Conservation (phyloP, 2,888 invertebrate species). For the Mythimna impura region DNA sequence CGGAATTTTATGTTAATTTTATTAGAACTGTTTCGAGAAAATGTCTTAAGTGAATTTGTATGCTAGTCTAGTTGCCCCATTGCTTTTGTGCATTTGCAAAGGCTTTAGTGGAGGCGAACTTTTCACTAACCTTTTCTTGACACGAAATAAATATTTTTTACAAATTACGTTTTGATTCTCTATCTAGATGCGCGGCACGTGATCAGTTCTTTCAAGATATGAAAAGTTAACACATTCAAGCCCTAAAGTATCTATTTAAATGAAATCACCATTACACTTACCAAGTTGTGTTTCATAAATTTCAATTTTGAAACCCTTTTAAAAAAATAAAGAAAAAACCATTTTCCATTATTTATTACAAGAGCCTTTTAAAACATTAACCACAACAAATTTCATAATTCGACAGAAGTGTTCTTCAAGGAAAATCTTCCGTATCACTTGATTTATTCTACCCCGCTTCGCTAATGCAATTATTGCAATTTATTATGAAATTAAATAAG, state of each 20-base stretch:
- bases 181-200: constrained; percentile 1
- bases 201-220: constrained; percentile 2
- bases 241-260: constrained; percentile 22
- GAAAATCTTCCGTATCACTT: constrained; percentile 73
- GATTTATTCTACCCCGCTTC: constrained; percentile 82
- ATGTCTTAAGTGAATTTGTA: constrained; percentile 63
- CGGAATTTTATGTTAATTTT: constrained; percentile 68
- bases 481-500: constrained; percentile 90
- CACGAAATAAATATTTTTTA: constrained; percentile 22
- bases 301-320: constrained; percentile 14
- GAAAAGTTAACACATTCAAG: constrained; percentile 17
- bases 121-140: constrained; percentile 33
- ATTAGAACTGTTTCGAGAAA: constrained; percentile 59
- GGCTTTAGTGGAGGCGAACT: constrained; percentile 27
- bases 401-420: constrained; percentile 72
- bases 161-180: neutral
- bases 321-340: constrained; percentile 12
- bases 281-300: constrained; percentile 4
- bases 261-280: constrained; percentile 16
- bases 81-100: constrained; percentile 51
- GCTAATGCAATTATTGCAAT: constrained; percentile 89
- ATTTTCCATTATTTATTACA: constrained; percentile 57
- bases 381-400: constrained; percentile 66
- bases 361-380: constrained; percentile 58
- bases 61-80: constrained; percentile 49